These are phyloP conservation scores for Gallinago solitaria DNA, from an alignment of 2,797 vertebrate species.

Conservation along the genomic window DNA sequence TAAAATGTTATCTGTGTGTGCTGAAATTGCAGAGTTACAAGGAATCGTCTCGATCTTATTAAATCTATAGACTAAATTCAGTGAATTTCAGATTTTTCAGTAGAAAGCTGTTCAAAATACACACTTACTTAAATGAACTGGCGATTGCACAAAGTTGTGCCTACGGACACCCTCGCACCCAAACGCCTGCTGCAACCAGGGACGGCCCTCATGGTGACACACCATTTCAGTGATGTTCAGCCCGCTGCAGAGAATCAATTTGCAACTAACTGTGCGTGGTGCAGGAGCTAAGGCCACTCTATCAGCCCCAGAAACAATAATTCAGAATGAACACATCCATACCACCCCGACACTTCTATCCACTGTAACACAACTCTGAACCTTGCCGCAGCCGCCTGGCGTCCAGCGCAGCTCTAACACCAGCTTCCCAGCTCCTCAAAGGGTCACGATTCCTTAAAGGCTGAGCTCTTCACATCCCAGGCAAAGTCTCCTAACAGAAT, in stretches of 20 bases:
- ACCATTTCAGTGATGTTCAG: neutral
- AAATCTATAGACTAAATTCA: neutral
- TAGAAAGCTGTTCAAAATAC: neutral
- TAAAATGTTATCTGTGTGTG: neutral
- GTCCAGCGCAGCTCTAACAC: neutral
- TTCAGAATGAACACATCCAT: neutral
- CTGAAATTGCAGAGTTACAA: neutral
- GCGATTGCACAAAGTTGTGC: neutral
- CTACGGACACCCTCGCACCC: neutral
- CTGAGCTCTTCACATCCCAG: neutral
- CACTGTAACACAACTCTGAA: neutral
- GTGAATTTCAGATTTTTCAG: neutral
- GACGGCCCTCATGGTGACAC: neutral
- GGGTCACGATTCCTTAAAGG: conserved; percentile 1
- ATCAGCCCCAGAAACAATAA: neutral
- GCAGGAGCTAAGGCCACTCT: neutral
- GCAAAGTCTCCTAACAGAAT: neutral
- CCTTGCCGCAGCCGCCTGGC: neutral
- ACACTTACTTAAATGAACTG: rapidly evolving
- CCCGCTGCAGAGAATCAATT: neutral
- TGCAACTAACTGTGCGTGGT: neutral
- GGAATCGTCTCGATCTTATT: neutral
- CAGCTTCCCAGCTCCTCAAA: conserved; percentile 4
- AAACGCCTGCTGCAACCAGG: neutral
- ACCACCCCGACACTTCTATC: neutral